Conservation (phyloP, 2,797 vertebrate genomes). For the Dendrocincla fuliginosa region DNA sequence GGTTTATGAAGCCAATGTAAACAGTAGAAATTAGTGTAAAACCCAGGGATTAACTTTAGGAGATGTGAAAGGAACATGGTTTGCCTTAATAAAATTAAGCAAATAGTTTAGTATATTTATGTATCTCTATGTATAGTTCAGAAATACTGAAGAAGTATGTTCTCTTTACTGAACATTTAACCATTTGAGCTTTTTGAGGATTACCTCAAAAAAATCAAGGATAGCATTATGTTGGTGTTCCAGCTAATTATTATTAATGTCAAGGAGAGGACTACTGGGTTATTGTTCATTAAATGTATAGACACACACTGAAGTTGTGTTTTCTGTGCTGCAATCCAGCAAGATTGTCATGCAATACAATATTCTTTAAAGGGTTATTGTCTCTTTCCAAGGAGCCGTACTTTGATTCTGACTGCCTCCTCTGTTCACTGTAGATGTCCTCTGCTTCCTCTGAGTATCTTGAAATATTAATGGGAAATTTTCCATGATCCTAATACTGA, state of each 20-base stretch:
- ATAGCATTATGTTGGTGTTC: neutral
- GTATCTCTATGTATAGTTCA: neutral
- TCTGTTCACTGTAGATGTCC: neutral
- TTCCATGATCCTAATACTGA: neutral
- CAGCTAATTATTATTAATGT: neutral
- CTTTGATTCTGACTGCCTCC: neutral
- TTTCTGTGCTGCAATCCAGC: neutral
- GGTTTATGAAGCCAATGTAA: conserved; percentile 33
- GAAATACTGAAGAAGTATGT: neutral
- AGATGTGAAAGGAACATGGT: neutral
- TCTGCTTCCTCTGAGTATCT: neutral
- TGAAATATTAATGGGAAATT: neutral
- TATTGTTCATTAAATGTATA: neutral
- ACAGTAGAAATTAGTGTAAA: conserved; percentile 3
- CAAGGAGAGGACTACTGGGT: neutral
- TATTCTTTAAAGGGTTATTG: neutral
- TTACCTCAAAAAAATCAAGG: neutral
- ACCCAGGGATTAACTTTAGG: neutral
- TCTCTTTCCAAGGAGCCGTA: neutral
- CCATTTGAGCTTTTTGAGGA: neutral
- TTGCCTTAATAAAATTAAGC: conserved; percentile 11
- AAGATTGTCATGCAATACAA: neutral
- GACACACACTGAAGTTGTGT: neutral
- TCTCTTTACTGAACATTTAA: neutral
- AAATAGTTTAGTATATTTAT: neutral